phyloP scores from a whole-genome alignment of 2,888 invertebrate genomes.

The Junonia oenone region DNA sequence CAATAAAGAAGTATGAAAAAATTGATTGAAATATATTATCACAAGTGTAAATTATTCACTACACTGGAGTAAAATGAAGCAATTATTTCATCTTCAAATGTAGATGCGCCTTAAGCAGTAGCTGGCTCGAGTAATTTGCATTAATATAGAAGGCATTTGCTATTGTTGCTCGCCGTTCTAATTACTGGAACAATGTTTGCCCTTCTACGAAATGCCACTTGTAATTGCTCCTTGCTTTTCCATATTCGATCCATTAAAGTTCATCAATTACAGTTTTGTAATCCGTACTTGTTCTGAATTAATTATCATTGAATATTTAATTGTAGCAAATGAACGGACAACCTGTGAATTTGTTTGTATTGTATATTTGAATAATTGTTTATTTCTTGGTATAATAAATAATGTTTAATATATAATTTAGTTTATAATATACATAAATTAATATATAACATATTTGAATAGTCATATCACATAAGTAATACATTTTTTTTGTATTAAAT shows the following conservation, averaged over 20 bases:
- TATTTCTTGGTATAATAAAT: no score
- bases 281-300: slow-evolving; percentile 8
- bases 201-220: slow-evolving; percentile 29
- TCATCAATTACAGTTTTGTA: slow-evolving; percentile 23
- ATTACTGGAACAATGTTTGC: slow-evolving; percentile 27
- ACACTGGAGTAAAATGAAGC: no score
- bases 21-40: no score
- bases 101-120: neutral
- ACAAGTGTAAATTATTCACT: no score
- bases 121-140: slow-evolving; percentile 11
- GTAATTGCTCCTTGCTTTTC: slow-evolving; percentile 33
- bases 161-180: slow-evolving; percentile 24
- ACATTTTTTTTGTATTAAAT: no score
- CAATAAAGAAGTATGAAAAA: no score
- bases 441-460: no score
- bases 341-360: neutral
- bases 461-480: no score
- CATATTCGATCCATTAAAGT: slow-evolving; percentile 31
- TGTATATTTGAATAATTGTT: neutral
- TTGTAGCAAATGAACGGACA: neutral
- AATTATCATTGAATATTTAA: slow-evolving; percentile 13
- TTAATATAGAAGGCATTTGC: slow-evolving; percentile 16
- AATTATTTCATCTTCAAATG: neutral
- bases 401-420: no score
- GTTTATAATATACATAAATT: no score